Evolutionary conservation across 2,797 vertebrate genomes (phyloP).

Genomic region (Sciurus vulgaris): DNA sequence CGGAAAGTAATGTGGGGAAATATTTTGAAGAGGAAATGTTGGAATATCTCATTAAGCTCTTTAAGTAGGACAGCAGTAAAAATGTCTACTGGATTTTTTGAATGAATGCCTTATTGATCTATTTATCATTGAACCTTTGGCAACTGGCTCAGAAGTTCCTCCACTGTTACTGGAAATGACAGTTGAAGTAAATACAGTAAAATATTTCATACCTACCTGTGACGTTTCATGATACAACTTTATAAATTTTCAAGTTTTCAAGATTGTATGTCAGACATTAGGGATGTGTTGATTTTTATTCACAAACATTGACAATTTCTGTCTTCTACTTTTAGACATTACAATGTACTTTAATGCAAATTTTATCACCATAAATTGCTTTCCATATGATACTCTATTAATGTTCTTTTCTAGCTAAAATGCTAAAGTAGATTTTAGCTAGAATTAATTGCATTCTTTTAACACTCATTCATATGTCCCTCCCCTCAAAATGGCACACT

Average conservation of each 20-base stretch:
- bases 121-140: neutral
- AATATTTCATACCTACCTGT: neutral
- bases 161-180: neutral
- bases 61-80: neutral
- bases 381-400: neutral
- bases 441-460: neutral
- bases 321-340: neutral
- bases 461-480: neutral
- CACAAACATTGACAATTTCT: neutral
- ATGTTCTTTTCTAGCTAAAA: neutral
- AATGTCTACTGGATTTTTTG: neutral
- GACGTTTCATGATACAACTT: neutral
- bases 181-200: neutral
- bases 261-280: neutral
- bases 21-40: neutral
- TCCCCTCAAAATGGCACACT: neutral
- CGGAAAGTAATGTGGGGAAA: neutral
- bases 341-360: slow-evolving; percentile 3
- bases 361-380: neutral
- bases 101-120: neutral
- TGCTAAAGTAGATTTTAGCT: neutral
- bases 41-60: neutral
- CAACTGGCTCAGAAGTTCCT: neutral
- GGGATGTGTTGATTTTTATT: neutral
- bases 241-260: neutral